phyloP scores from a whole-genome alignment of 2,113 vertebrate genomes.

The Piprites chloris region DNA sequence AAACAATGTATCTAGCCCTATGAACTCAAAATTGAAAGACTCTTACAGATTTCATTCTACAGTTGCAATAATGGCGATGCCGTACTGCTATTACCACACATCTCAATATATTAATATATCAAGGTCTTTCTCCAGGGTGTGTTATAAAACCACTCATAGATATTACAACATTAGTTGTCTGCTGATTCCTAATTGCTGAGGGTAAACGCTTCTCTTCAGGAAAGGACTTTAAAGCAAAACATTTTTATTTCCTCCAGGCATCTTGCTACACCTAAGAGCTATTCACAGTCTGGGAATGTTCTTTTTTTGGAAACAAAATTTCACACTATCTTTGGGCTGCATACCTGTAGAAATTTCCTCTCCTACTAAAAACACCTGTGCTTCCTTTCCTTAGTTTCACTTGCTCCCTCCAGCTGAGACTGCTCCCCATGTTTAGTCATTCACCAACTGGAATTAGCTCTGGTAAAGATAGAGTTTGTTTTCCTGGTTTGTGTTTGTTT shows the following conservation, averaged over 20 bases:
- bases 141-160: constrained; percentile 1
- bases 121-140: neutral
- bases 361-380: neutral
- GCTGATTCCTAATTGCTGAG: constrained; percentile 25
- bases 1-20: neutral
- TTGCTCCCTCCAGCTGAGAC: neutral
- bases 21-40: neutral
- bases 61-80: neutral
- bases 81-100: neutral
- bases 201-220: constrained; percentile 17
- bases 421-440: neutral
- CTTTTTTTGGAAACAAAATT: constrained; percentile 44
- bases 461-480: neutral
- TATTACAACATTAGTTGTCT: neutral
- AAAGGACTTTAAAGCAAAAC: constrained; percentile 32
- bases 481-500: neutral
- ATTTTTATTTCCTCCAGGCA: neutral
- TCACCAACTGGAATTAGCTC: neutral
- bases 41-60: neutral
- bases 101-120: neutral
- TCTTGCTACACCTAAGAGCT: neutral
- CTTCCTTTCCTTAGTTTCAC: neutral
- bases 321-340: neutral
- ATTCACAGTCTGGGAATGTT: constrained; percentile 11
- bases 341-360: neutral